Evolutionary conservation across 2,888 invertebrate genomes (phyloP), one percentile per base, ranked within the genome.

Genomic region (Acleris holmiana): DNA sequence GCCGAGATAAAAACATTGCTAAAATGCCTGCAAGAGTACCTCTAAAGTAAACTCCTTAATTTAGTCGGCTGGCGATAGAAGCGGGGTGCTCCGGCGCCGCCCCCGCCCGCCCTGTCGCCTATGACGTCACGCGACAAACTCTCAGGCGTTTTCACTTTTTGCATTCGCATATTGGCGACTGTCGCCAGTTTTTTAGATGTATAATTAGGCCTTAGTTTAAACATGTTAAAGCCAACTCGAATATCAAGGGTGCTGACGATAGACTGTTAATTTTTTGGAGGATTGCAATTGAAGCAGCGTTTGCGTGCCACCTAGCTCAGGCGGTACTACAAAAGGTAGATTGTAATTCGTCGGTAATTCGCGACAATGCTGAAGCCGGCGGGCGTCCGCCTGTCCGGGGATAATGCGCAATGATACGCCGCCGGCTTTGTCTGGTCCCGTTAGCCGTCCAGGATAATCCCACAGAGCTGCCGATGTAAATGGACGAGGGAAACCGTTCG

Each of bases 271-370:
- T 19, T 40, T 67, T 53, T 68, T 71, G 76, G 80, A 81, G 77
- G 79, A 67, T 63, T 53, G 61, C 79, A 77, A 80, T 82, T 77
- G 80, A 76, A 77, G 74, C 73, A 73, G 70, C 72, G 76, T 83
- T 72, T 73, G 70, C 72, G 76, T 83, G 91, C 91, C 91, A 91
- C 91, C 91, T 90, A 88, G 90, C 90, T 78, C 74, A 76, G 73
- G 84, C 88, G 88, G 86, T 69, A 73, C 69, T 66, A 73, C 78
- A 82, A 86, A 89, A 84, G 83, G 71, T 73, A 77, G 79, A 84
- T 86, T 88, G 79, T 91, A 91, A 91, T 91, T 91, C 86, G 86
- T 76, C 78, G 82, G 82, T 91, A 90, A 91, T 91, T 91, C 82
- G 77, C 77, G 80, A 92, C 90, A 91, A 92, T 85, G 70, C 76